Percentiles rank a stretch among this genome's conserved stretches.
phyloP scores from a whole-genome alignment of 2,113 vertebrate species.

The Progne subis region DNA sequence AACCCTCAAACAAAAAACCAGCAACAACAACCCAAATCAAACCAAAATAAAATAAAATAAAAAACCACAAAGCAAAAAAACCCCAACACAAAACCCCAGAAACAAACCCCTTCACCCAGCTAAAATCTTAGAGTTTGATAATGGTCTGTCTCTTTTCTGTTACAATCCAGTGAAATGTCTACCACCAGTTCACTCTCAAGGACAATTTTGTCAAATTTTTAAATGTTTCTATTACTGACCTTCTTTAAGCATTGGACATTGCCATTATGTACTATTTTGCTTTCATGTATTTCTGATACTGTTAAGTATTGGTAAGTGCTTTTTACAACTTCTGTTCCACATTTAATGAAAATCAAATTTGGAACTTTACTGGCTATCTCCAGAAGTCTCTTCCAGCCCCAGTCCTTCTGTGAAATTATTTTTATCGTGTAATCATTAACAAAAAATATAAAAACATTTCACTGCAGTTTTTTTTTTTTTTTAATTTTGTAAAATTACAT shows the following conservation, averaged over 20 bases:
- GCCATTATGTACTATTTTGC: background rate
- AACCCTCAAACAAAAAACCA: background rate
- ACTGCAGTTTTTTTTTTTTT: background rate
- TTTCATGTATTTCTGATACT: background rate
- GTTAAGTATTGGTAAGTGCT: background rate
- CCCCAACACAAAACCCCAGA: too few species aligned
- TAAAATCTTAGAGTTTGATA: background rate
- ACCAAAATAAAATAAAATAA: background rate
- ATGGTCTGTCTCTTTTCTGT: background rate
- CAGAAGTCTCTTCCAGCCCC: background rate
- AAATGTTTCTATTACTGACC: background rate
- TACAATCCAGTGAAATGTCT: background rate
- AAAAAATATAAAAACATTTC: background rate
- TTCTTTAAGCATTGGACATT: background rate
- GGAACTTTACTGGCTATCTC: background rate
- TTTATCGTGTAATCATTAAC: background rate
- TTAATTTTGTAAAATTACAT: background rate
- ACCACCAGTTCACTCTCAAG: background rate
- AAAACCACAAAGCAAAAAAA: too few species aligned
- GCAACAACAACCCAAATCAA: background rate
- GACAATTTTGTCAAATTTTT: background rate
- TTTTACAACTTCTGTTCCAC: background rate
- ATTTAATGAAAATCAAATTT: background rate
- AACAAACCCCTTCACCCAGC: accelerated
- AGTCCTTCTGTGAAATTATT: background rate